Evolutionary conservation across 2,888 invertebrate genomes (phyloP), one percentile per base, ranked within the genome.

Genomic region (Tetranychus piercei): DNA sequence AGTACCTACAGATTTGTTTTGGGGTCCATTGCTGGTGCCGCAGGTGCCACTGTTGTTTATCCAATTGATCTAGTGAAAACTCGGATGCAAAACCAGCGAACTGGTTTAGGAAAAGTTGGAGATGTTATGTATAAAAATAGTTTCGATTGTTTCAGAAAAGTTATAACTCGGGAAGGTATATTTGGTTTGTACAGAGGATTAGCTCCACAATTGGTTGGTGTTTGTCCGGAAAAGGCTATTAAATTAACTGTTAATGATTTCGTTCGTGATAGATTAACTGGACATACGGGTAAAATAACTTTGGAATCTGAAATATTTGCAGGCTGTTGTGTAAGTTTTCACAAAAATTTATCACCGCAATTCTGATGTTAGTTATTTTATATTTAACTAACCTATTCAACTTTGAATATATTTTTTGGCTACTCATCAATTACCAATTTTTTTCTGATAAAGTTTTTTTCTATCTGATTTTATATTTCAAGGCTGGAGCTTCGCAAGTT

Each of bases 51-150:
- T 55, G 93, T 96, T 0, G 99, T 99, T 0, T 99, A 99, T 84
- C 99, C 99, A 3, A 97, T 99, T 80, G 99, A 99, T 85, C 85
- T 97, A 81, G 99, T 99, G 5, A 99, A 99, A 84, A 99, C 99
- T 0, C 86, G 99, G 66, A 92, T 99, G 92, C 99, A 99, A 84
- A 99, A 99, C 85, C 99, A 99, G 82, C 87, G 99, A 74, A 87
- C 92, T 0, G 95, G 95, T 20, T n/a, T 67, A 11, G 93, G 94
- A 1, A 92, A 91, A 83, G 91, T 99, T 80, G 97, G 96, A 74
- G 96, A 97, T 84, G 86, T 96, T 77, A 94, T 95, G 85, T 99
- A 99, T 82, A 87, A 91, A 80, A 97, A 94, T 84, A 95, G 94
- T 74, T 88, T 88, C 82, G 99, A 99, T 82, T 99, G 99, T 83